Evolutionary conservation across 1,140 invertebrate genomes (phyloP), one percentile per base, ranked within the genome.

Genomic region (Drosophila lini): DNA sequence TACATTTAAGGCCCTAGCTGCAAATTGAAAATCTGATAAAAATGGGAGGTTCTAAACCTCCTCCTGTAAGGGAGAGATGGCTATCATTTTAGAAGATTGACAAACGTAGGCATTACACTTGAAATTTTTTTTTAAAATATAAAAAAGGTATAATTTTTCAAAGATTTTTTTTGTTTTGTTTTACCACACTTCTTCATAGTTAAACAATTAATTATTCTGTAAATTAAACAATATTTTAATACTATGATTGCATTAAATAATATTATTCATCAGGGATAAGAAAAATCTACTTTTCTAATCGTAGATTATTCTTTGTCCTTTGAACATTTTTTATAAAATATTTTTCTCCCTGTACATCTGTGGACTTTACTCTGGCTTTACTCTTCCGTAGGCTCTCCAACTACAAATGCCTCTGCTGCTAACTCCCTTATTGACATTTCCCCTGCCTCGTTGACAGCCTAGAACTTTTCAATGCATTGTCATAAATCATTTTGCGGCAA

Each of bases 401-500:
- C 2, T 55, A 55, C 32, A 53, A 68, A 50, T 56, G 28, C 16
- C 63, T 47, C 32, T 44, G 25, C 10, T 22, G 31, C 52, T 55
- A 15, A 75, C 36, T 71, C 65, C 65, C 65, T 58, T 71, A 79
- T 80, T 79, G 80, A 68, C 65, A 69, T 69, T 61, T 69, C 38
- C 62, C 65, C 36, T 22, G 50, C 40, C 52, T 48, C 28, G 68
- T 70, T 79, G 76, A 79, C 80, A 82, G 79, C 57, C 59, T 55
- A 74, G 71, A 80, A 84, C 65, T 84, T 81, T 81, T 58, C 70
- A 81, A 75, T 74, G 71, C 82, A 81, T 81, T 86, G 82, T 86
- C 83, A 86, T 86, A 86, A 86, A 86, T 86, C 83, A 86, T 86
- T 81, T 81, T 81, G 71, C 79, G 82, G 82, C 69, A 73, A 71